Evolutionary conservation across 2,888 invertebrate genomes (phyloP).

Genomic region (Synergus itoensis): DNA sequence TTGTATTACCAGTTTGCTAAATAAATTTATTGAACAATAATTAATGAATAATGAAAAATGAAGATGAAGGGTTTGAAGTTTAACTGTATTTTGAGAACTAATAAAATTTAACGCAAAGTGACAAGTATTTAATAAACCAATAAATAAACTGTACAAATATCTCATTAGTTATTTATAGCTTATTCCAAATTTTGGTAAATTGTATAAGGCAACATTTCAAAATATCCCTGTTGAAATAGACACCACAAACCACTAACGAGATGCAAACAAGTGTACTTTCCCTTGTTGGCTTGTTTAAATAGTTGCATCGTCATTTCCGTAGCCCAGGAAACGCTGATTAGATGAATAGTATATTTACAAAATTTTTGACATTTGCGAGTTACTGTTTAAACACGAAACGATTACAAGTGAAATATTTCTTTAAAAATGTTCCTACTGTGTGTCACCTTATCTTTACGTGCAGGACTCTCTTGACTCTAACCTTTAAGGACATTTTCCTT

Average conservation of each 20-base stretch:
- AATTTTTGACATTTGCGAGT: background rate
- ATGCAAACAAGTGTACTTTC: conserved; percentile 12
- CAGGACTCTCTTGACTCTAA: background rate
- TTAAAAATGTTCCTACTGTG: background rate
- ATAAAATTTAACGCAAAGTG: background rate
- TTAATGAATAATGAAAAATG: no score
- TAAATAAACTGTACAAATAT: background rate
- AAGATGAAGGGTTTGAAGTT: no score
- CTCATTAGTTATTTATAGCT: no score
- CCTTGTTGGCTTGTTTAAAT: conserved; percentile 5
- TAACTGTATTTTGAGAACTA: no score
- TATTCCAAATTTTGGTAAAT: background rate
- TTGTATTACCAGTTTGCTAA: background rate
- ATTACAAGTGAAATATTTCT: background rate
- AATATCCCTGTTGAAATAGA: background rate
- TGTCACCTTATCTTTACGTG: background rate
- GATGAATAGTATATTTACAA: background rate
- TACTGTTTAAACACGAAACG: no score
- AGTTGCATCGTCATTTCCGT: conserved; percentile 21
- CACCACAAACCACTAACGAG: conserved; percentile 12
- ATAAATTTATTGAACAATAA: no score
- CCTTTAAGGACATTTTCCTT: background rate
- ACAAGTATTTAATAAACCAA: background rate
- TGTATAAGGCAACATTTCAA: background rate
- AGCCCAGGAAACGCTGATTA: background rate